These are phyloP conservation scores for Brachionus sp. DNA, from an alignment of 1,140 invertebrate genomes.

Conservation along the genomic window DNA sequence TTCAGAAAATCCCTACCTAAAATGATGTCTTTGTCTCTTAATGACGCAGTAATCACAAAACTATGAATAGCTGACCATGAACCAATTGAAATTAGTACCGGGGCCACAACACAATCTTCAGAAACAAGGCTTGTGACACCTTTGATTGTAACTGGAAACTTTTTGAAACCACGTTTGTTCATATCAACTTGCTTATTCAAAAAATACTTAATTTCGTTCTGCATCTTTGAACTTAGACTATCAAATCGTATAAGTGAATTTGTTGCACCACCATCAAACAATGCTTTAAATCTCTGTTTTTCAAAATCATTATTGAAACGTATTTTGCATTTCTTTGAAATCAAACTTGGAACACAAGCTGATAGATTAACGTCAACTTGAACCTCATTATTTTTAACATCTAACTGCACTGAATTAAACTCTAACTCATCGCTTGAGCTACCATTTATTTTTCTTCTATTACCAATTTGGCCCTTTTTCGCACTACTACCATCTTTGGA, in stretches of 20 bases:
- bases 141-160: not conserved
- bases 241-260: not conserved
- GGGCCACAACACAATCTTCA: not conserved
- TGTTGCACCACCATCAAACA: not conserved
- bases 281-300: not conserved
- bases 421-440: not conserved
- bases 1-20: not conserved
- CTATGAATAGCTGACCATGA: slow-evolving; percentile 5
- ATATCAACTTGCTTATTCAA: not conserved
- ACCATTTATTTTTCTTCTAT: not conserved
- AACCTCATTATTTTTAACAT: not conserved
- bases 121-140: not conserved
- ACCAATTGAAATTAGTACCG: not conserved
- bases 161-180: not conserved
- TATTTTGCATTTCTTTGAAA: not conserved
- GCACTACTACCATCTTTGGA: not conserved
- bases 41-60: not conserved
- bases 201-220: not conserved
- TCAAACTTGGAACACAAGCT: slow-evolving; percentile 2
- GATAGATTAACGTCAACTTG: not conserved
- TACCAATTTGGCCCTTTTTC: not conserved
- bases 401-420: not conserved
- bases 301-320: not conserved
- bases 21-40: not conserved
- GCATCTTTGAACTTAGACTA: not conserved